Base-by-base conservation (phyloP, 2,797 vertebrate species). In the Mergus octosetaceus region DNA sequence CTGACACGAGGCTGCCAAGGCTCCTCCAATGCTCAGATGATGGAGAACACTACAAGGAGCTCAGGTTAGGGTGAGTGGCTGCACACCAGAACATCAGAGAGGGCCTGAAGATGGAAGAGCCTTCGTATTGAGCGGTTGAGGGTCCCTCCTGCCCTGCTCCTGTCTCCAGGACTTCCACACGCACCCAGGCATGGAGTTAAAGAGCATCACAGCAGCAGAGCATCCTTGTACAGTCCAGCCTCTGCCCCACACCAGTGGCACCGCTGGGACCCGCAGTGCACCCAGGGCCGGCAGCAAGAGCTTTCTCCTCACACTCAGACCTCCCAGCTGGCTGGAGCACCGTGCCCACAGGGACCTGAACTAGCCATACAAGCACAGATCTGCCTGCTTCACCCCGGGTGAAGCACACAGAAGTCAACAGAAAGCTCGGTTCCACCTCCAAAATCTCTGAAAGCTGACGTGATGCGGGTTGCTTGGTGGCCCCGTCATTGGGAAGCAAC, bases 31-130 rank as follows among this genome's bases (percentile, higher is more conserved):
- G 10, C 68, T 73, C 45, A 39, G 56, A 19, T 28, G 4, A 22
- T 2, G 3, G 64, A 17, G 64, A 51, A 19, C 0, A 4, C 56
- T 27, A 20, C 0, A 4, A 34, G 8, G 38, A 78, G 7, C 57
- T 47, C 1, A 0, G 45, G 22, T 34, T 10, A 19, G n/a, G 36
- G n/a, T 0, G 19, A 43, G 13, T 4, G 28, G 39, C 60, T 79
- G 72, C 69, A 38, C 62, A 51, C 6, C 61, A 41, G 43, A 68
- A 21, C 51, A 30, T 28, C 72, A 5, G 11, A 36, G 11, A 53
- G 51, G 39, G 20, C 14, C 43, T 57, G 81, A 4, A 0, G 2
- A 80, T 41, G n/a, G 79, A 61, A 68, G n/a, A 69, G 64, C 36
- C 51, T 76, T 54, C 36, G 24, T 3, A 9, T 34, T 30, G 0